phyloP scores from a whole-genome alignment of 1,140 invertebrate species.

The Conus ventricosus region DNA sequence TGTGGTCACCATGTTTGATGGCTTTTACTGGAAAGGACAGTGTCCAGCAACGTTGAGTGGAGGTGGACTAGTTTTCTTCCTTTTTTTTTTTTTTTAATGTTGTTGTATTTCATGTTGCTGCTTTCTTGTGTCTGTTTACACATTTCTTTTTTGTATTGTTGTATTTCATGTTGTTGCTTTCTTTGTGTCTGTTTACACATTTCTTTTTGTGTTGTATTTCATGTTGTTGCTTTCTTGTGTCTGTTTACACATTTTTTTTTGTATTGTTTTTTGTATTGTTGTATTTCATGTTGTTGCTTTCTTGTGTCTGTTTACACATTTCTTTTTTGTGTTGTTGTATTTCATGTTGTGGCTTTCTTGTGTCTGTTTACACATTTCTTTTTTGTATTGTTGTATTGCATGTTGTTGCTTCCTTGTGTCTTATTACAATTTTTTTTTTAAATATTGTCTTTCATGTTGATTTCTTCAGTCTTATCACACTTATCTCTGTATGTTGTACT shows the following conservation, averaged over 20 bases:
- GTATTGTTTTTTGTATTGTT: too few relatives aligned
- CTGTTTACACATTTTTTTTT: background rate
- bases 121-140: background rate
- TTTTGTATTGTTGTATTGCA: too few relatives aligned
- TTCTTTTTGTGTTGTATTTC: background rate
- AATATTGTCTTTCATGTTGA: too few relatives aligned
- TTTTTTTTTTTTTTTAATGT: background rate
- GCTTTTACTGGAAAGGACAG: constrained; percentile 32
- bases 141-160: background rate
- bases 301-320: too few relatives aligned
- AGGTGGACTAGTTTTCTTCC: constrained; percentile 20
- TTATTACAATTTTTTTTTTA: too few relatives aligned
- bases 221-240: background rate
- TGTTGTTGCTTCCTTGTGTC: too few relatives aligned
- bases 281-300: too few relatives aligned
- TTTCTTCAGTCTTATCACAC: too few relatives aligned
- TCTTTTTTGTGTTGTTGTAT: too few relatives aligned
- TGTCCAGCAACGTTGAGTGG: constrained; percentile 40
- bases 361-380: too few relatives aligned
- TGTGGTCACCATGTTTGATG: constrained; percentile 1
- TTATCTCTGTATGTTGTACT: too few relatives aligned
- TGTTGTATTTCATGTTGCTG: background rate
- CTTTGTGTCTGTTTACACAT: background rate
- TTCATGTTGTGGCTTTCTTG: too few relatives aligned
- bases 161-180: background rate